Conservation (phyloP, 2,797 vertebrate genomes). For the Percopsis omiscomaycus region DNA sequence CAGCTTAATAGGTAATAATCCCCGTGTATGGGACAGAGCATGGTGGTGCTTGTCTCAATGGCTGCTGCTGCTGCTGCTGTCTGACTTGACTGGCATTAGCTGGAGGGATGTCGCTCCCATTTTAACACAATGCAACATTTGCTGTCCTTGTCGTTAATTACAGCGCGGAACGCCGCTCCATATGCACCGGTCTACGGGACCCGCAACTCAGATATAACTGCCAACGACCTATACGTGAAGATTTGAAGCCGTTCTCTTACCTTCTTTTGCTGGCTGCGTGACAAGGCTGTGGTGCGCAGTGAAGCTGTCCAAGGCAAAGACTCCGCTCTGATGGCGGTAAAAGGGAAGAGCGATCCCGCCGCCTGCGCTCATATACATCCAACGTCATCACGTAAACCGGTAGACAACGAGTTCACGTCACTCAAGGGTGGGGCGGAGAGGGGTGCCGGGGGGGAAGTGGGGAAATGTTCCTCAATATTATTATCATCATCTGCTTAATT, state of each 20-base stretch:
- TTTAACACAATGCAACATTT: not conserved
- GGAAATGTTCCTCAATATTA: too few species aligned
- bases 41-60: conserved; percentile 73
- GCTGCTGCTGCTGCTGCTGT: conserved; percentile 63
- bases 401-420: conserved; percentile 76
- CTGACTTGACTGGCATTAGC: conserved; percentile 67
- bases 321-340: conserved; percentile 92
- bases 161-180: too few species aligned
- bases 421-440: conserved; percentile 51
- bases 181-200: too few species aligned
- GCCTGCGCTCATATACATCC: conserved; percentile 95
- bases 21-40: conserved; percentile 61
- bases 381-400: conserved; percentile 90
- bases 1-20: too few species aligned
- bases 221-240: too few species aligned
- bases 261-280: conserved; percentile 56
- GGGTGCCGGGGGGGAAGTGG: too few species aligned
- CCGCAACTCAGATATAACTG: too few species aligned
- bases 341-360: conserved; percentile 89
- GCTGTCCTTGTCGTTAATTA: too few species aligned
- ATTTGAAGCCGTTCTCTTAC: conserved; percentile 50
- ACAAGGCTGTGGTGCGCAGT: conserved; percentile 70
- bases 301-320: conserved; percentile 73
- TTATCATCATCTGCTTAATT: too few species aligned
- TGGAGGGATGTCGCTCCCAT: conserved; percentile 15